These are phyloP conservation scores for Hydriomena furcata DNA, from an alignment of 2,888 invertebrate species.

Conservation along the genomic window DNA sequence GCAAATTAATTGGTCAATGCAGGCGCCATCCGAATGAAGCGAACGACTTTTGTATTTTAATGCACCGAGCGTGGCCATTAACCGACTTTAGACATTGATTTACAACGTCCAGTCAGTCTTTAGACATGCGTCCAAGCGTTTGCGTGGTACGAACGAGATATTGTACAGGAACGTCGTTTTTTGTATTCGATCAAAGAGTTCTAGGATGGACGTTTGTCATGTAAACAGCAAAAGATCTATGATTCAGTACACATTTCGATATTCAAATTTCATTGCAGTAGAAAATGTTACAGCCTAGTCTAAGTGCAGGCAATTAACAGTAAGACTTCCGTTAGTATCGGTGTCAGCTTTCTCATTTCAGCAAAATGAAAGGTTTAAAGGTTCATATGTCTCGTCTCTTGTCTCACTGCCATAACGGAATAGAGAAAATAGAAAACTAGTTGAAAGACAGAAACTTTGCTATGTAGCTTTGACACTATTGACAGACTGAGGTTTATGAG, in stretches of 20 bases:
- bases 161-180: no score
- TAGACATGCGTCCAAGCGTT: not conserved
- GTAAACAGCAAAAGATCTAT: no score
- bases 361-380: conserved; percentile 27
- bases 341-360: conserved; percentile 31
- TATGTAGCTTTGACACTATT: not conserved
- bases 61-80: conserved; percentile 40
- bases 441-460: conserved; percentile 20
- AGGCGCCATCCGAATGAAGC: conserved; percentile 48
- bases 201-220: no score
- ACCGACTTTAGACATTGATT: conserved; percentile 41
- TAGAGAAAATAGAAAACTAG: conserved; percentile 18
- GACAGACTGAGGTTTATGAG: conserved; percentile 14
- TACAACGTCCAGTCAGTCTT: conserved; percentile 29
- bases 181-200: no score
- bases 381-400: conserved; percentile 14
- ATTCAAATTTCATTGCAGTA: no score
- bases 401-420: conserved; percentile 11
- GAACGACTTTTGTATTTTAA: conserved; percentile 41
- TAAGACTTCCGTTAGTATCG: conserved; percentile 28
- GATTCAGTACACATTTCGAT: no score
- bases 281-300: conserved; percentile 41
- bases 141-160: no score
- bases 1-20: conserved; percentile 63
- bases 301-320: conserved; percentile 44